Evolutionary conservation across 1,140 invertebrate genomes (phyloP).

Genomic region (Campodea augens): DNA sequence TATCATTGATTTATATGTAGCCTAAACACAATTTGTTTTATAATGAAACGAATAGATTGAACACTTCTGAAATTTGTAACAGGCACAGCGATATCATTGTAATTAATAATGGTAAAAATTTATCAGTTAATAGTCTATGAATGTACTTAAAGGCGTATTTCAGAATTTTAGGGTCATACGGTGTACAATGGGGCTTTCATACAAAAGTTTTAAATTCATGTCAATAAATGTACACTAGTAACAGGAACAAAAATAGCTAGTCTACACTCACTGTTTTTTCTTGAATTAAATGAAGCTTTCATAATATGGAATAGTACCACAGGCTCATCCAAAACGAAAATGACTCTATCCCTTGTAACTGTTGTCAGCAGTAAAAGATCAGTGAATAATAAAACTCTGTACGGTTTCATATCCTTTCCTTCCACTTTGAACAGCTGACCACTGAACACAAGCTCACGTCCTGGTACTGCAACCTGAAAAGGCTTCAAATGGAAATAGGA

Average conservation of each 20-base stretch:
- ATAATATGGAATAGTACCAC: slow-evolving; percentile 51
- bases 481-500: too few species aligned
- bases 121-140: too few species aligned
- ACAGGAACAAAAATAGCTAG: too few species aligned
- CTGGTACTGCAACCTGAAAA: slow-evolving; percentile 55
- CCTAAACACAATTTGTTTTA: too few species aligned
- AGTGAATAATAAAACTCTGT: slow-evolving; percentile 63
- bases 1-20: too few species aligned
- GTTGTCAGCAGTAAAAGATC: slow-evolving; percentile 66
- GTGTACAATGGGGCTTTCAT: too few species aligned
- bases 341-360: slow-evolving; percentile 58
- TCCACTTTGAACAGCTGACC: slow-evolving; percentile 61
- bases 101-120: too few species aligned
- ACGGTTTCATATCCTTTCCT: slow-evolving; percentile 53
- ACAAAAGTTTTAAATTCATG: neutral
- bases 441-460: slow-evolving; percentile 69
- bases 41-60: too few species aligned
- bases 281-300: slow-evolving; percentile 61
- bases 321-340: slow-evolving; percentile 71
- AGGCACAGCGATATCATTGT: too few species aligned
- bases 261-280: slow-evolving; percentile 45
- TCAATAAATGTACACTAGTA: neutral
- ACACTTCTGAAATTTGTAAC: too few species aligned
- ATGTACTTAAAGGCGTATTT: too few species aligned
- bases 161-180: too few species aligned